Percentiles rank a stretch among this genome's conserved stretches.
Evolutionary conservation across 2,888 invertebrate genomes (phyloP).

Genomic region (Pasiphila rectangulata): DNA sequence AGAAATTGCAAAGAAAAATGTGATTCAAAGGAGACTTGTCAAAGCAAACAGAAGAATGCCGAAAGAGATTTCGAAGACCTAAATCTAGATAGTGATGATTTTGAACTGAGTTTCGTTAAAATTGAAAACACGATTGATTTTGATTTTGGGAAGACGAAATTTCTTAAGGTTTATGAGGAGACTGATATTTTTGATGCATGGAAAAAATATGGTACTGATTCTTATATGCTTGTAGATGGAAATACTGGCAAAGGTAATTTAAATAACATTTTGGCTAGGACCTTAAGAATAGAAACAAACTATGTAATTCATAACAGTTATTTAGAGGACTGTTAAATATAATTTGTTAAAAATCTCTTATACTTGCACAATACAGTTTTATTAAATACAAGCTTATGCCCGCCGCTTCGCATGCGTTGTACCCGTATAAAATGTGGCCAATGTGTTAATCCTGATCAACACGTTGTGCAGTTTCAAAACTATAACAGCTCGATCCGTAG

Average conservation of each 20-base stretch:
- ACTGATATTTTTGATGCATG: slow-evolving; percentile 74
- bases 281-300: too few relatives aligned
- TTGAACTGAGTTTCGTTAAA: slow-evolving; percentile 44
- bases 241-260: slow-evolving; percentile 86
- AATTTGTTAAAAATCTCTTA: too few relatives aligned
- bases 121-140: slow-evolving; percentile 59
- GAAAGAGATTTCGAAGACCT: neutral
- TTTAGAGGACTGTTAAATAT: neutral
- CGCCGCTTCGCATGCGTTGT: too few relatives aligned
- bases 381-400: too few relatives aligned
- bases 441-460: too few relatives aligned
- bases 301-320: too few relatives aligned
- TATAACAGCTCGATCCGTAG: too few relatives aligned
- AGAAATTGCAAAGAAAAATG: slow-evolving; percentile 5
- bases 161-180: slow-evolving; percentile 70
- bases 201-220: slow-evolving; percentile 56
- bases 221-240: slow-evolving; percentile 83
- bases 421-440: too few relatives aligned
- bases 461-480: too few relatives aligned
- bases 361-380: too few relatives aligned
- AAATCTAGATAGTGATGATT: slow-evolving; percentile 38
- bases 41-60: neutral
- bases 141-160: slow-evolving; percentile 68
- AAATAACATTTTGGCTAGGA: neutral
- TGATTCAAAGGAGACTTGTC: neutral